A percentile compares a stretch with the other conserved stretches of the same genome.
These are phyloP conservation scores for Macrotrachela quadricornifera DNA, from an alignment of 1,140 invertebrate genomes.

Conservation along the genomic window DNA sequence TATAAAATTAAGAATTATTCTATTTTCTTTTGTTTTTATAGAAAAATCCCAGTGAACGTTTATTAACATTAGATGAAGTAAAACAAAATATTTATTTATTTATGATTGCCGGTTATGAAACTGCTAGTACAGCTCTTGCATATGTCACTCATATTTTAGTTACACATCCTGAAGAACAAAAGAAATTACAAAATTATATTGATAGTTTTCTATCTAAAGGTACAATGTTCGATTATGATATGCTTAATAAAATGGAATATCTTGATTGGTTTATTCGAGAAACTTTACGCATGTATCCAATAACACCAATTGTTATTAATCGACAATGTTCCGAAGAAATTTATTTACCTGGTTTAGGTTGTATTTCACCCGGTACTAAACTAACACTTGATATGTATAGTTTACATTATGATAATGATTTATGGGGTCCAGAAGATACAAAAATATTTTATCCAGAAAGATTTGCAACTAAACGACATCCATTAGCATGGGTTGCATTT, in stretches of 20 bases:
- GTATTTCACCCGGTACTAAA: slow-evolving; percentile 15
- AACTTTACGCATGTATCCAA: slow-evolving; percentile 21
- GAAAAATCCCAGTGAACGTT: too few relatives aligned
- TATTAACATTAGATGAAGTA: too few relatives aligned
- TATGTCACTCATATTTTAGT: slow-evolving; percentile 32
- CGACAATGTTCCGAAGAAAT: slow-evolving; percentile 16
- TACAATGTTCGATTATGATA: slow-evolving; percentile 7
- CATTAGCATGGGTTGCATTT: slow-evolving; percentile 23
- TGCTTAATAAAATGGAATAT: slow-evolving; percentile 16
- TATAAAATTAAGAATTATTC: too few relatives aligned
- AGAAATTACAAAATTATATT: slow-evolving; percentile 29
- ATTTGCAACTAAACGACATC: slow-evolving; percentile 7
- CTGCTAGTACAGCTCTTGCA: slow-evolving; percentile 30
- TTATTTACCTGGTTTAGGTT: slow-evolving; percentile 14
- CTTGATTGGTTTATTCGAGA: slow-evolving; percentile 24
- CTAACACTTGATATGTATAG: slow-evolving; percentile 23
- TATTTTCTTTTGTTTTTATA: too few relatives aligned
- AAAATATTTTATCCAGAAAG: slow-evolving; percentile 15
- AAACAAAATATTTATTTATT: slow-evolving; percentile 17
- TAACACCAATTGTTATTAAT: slow-evolving; percentile 17
- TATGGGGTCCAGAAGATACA: slow-evolving; percentile 19
- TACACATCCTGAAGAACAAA: slow-evolving; percentile 30
- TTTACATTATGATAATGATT: slow-evolving; percentile 21
- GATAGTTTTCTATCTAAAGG: slow-evolving; percentile 12
- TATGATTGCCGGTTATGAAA: slow-evolving; percentile 25